Evolutionary conservation across 2,888 invertebrate species (phyloP).

Genomic region (Frankliniella intonsa): DNA sequence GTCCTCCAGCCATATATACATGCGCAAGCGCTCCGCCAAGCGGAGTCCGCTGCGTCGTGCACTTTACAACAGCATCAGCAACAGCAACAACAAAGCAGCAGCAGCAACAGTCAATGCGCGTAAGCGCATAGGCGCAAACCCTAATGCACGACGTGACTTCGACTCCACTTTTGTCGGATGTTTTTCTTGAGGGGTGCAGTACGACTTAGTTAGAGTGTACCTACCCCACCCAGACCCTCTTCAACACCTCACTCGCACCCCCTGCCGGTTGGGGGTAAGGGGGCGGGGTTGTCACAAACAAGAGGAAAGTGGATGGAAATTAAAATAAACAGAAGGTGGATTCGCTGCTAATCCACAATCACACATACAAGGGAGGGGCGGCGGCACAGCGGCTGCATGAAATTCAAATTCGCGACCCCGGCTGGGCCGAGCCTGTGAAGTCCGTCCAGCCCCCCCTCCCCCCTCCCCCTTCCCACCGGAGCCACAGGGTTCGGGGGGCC

Average conservation of each 20-base stretch:
- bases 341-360: constrained; percentile 16
- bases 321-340: not conserved
- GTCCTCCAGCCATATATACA: not conserved
- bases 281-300: not conserved
- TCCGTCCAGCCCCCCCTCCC: too few relatives aligned
- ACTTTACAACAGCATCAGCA: not conserved
- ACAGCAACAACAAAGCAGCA: not conserved
- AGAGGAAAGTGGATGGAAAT: not conserved
- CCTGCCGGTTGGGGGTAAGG: not conserved
- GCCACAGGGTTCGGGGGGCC: not conserved
- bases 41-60: not conserved
- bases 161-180: constrained; percentile 6
- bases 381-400: not conserved
- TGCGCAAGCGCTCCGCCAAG: not conserved
- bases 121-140: not conserved
- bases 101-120: not conserved
- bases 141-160: not conserved
- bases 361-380: not conserved
- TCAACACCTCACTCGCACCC: too few relatives aligned
- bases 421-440: not conserved
- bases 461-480: too few relatives aligned
- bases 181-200: too few relatives aligned
- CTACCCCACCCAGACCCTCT: too few relatives aligned
- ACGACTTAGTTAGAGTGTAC: too few relatives aligned
- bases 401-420: not conserved